Evolutionary conservation across 2,797 vertebrate species (phyloP), one percentile per base, ranked within the genome.

Genomic region (Scleropages formosus): DNA sequence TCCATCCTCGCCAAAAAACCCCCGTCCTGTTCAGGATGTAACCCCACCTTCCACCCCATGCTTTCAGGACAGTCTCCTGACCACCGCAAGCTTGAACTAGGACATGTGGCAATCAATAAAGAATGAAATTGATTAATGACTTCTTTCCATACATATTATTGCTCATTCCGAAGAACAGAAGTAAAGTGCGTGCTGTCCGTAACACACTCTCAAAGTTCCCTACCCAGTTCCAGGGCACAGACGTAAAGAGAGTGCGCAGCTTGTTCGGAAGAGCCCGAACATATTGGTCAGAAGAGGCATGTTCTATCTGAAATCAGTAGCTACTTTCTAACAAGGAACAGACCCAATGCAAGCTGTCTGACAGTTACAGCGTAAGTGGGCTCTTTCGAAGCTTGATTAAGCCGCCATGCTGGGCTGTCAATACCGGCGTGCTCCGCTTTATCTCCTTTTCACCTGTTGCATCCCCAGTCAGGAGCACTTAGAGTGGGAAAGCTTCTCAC

Each of bases 301-400:
- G 18, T 20, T 73, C 15, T 65, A 64, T 74, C 61, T 56, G 62
- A 65, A 74, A 65, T 74, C 62, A 60, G 47, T 65, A 53, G 73
- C 18, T 27, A 16, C 61, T 56, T 65, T 63, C 61, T 74, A 65
- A 74, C 61, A 63, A 74, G 73, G 61, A 74, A 44, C 49, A 65
- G 31, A 65, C 24, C 47, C 65, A 66, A 65, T 39, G 61, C 62
- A 53, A 49, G 62, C 47, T 15, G 24, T 11, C 22, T 22, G 65
- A 53, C 10, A 73, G 24, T 65, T 39, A 26, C 26, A 51, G 10
- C 24, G 61, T 56, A 65, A 74, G 62, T 51, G 47, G 73, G 47
- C 61, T 74, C 61, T 74, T 46, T 18, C 47, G 74, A 74, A 53
- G 72, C 58, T 63, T 74, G 62, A 74, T 74, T 74, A 65, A 74